Conservation (phyloP, 2,797 vertebrate genomes). For the Centroberyx gerrardi region DNA sequence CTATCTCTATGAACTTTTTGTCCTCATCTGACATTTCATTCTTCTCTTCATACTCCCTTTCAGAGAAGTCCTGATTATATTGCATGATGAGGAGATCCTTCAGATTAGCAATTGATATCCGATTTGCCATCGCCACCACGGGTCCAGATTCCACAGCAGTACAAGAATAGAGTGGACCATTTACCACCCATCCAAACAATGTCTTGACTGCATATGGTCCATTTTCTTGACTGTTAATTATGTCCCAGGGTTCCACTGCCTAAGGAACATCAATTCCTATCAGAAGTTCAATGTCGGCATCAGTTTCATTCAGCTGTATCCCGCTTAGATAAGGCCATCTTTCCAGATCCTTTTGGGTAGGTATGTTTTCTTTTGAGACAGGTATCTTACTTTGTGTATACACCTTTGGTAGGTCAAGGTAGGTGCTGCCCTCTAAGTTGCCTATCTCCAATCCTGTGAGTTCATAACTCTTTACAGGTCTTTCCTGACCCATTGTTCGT, state of each 20-base stretch:
- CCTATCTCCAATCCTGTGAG: slow-evolving; percentile 28
- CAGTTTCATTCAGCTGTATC: slow-evolving; percentile 1
- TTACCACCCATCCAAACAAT: slow-evolving; percentile 32
- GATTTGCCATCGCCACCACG: background rate
- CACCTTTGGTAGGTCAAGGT: slow-evolving; percentile 11
- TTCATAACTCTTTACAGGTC: background rate
- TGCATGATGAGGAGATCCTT: slow-evolving; percentile 13
- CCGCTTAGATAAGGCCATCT: slow-evolving; percentile 12
- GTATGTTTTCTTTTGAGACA: slow-evolving; percentile 26
- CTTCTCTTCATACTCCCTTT: slow-evolving; percentile 25
- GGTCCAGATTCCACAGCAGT: too few relatives aligned
- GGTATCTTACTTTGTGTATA: slow-evolving; percentile 34
- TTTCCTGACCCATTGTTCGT: slow-evolving; percentile 24
- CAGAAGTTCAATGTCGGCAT: slow-evolving; percentile 22
- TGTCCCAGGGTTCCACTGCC: slow-evolving; percentile 26
- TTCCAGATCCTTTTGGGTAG: slow-evolving; percentile 5
- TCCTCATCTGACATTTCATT: slow-evolving; percentile 25
- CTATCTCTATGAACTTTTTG: too few relatives aligned
- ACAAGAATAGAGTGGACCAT: slow-evolving; percentile 1
- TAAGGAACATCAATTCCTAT: slow-evolving; percentile 20
- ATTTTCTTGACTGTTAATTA: slow-evolving; percentile 27
- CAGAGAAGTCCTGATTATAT: slow-evolving; percentile 36
- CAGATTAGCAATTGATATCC: slow-evolving; percentile 14
- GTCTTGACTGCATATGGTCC: slow-evolving; percentile 32
- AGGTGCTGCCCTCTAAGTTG: slow-evolving; percentile 13